A percentile compares a stretch with the other conserved stretches of the same genome.
Evolutionary conservation across 1,140 invertebrate species (phyloP).

Genomic region (Bombus balteatus): DNA sequence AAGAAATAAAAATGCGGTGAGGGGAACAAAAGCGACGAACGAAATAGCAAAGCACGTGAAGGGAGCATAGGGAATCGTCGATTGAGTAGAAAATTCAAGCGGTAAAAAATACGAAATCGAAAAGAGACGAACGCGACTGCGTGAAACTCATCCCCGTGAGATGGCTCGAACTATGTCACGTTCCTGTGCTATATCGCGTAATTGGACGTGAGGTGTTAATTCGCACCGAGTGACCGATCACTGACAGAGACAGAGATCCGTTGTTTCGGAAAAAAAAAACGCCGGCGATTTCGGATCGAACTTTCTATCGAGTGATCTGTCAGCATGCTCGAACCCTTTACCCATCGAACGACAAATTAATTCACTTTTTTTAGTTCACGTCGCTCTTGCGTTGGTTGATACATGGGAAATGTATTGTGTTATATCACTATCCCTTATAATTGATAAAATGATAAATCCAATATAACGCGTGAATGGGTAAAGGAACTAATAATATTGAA

Average conservation of each 20-base stretch:
- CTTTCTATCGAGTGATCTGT: background rate
- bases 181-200: background rate
- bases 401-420: background rate
- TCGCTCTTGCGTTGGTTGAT: background rate
- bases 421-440: too few relatives aligned
- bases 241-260: background rate
- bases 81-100: constrained; percentile 8
- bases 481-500: too few relatives aligned
- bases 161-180: constrained; percentile 2
- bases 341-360: background rate
- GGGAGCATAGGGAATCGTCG: constrained; percentile 1
- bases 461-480: too few relatives aligned
- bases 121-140: background rate
- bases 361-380: background rate
- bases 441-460: too few relatives aligned
- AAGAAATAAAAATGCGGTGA: background rate
- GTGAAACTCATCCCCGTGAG: constrained; percentile 29
- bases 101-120: constrained; percentile 25
- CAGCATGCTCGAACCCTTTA: background rate
- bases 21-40: background rate
- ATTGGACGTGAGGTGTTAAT: constrained; percentile 34
- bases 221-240: constrained; percentile 24
- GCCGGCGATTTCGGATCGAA: background rate
- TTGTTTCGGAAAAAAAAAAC: background rate
- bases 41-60: background rate